Evolutionary conservation across 2,888 invertebrate species (phyloP).

Genomic region (Plagiodera versicolora): DNA sequence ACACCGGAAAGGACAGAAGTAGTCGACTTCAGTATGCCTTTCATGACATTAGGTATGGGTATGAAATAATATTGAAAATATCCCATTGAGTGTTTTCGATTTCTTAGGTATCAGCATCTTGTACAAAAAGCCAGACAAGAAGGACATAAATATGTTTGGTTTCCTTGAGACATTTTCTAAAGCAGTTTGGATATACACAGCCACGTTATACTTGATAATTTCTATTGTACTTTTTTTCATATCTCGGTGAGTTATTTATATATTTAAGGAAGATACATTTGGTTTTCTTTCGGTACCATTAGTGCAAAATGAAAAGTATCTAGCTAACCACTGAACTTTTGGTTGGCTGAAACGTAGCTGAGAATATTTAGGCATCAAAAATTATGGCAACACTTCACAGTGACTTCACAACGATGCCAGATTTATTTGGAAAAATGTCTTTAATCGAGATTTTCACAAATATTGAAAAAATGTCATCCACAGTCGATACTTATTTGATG

Average conservation of each 20-base stretch:
- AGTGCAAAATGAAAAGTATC: no score
- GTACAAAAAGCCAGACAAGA: constrained; percentile 76
- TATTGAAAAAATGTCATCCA: no score
- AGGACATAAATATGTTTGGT: constrained; percentile 82
- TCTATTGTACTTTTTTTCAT: constrained; percentile 80
- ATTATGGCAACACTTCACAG: no score
- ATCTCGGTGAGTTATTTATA: constrained; percentile 55
- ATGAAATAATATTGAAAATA: neutral
- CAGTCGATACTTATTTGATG: no score
- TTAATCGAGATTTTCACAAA: no score
- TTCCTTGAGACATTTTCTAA: constrained; percentile 85
- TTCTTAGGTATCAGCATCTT: constrained; percentile 77
- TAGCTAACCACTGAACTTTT: no score
- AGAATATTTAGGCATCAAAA: no score
- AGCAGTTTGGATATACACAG: constrained; percentile 89
- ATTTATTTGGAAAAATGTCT: no score
- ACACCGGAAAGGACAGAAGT: constrained; percentile 84
- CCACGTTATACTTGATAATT: constrained; percentile 80
- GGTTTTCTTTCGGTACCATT: no score
- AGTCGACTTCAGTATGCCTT: constrained; percentile 96
- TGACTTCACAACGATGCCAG: no score
- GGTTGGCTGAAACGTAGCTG: no score
- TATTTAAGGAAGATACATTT: neutral
- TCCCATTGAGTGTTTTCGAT: neutral
- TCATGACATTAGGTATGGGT: constrained; percentile 79